Evolutionary conservation across 2,113 vertebrate genomes (phyloP), one percentile per base, ranked within the genome.

Genomic region (Dipodomys ordii): DNA sequence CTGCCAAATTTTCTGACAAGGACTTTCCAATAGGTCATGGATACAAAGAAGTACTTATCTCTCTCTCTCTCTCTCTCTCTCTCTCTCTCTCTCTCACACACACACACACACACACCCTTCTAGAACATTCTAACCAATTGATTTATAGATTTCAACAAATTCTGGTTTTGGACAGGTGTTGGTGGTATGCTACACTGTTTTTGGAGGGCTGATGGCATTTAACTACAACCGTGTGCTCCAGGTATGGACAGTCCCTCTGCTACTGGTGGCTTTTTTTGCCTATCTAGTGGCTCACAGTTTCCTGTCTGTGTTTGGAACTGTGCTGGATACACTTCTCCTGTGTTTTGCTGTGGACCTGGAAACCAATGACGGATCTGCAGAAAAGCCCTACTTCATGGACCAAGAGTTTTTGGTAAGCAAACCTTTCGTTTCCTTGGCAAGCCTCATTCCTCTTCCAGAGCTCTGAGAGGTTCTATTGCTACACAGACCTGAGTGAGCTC

Each of bases 121-220:
- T 35, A 11, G 65, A 62, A 22, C 8, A 46, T 25, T 67, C 76
- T 49, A 62, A 60, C 19, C 25, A 79, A 68, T 25, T 8, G 0
- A 7, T 11, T 72, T 16, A 64, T 10, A 73, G 35, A 15, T 64
- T 84, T 57, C 69, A 81, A 79, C 62, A 0, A 35, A 3, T 23
- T 74, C 65, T 65, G 32, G 69, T 28, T 69, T 65, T 57, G 74
- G 39, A 57, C 93, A 98, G 98, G 98, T 98, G 57, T 96, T 99
- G 95, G 98, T 98, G 93, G 98, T 98, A 6, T 98, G 97, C 83
- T 98, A 98, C 92, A 98, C 98, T 10, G 96, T 97, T 68, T 98
- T 99, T 83, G 98, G 98, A 93, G 98, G 98, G 30, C 89, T 99
- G 74, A 98, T 98, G 98, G 98, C 98, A 10, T 99, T 99, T 94